Base-by-base conservation (phyloP, 2,888 invertebrate genomes). In the Cephalotes varians region DNA sequence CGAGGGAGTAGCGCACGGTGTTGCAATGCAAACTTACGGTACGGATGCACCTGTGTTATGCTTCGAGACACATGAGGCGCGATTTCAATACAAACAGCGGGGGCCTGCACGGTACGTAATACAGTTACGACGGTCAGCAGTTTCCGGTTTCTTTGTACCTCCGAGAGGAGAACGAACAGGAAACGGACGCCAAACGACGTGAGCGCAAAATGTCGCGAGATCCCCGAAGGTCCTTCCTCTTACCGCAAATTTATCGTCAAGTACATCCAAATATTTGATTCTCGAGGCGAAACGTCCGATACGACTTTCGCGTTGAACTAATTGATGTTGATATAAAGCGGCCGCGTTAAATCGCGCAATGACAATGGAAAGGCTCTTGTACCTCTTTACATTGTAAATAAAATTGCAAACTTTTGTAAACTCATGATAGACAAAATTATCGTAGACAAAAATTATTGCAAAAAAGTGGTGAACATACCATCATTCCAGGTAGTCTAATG, bases 401-500 rank as follows among this genome's bases (percentile, higher is more conserved):
- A 18, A 47, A 47, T 47, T 18, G 15, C 5, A 47, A 12, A 18
- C 18, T 47, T 47, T 47, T 18, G 15, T n/a, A n/a, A n/a, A n/a
- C n/a, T n/a, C n/a, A n/a, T n/a, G n/a, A n/a, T n/a, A n/a, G n/a
- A n/a, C n/a, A n/a, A n/a, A n/a, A 5, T 60, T 5, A 34, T n/a
- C 5, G 28, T 34, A 34, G 12, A 34, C 34, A 60, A 34, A n/a
- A 60, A 56, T n/a, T 25, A 6, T 47, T 49, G 3, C 7, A 28
- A 15, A 77, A 18, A 25, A 54, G 2, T 51, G 15, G 12, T 3
- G 9, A 44, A 64, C 80, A 85, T 93, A 94, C 94, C 94, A 94
- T 94, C 94, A 94, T 94, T 93, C 93, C 94, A 93, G 92, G 91
- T 87, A 92, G 88, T 90, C 73, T 90, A 87, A 87, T 86, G 87